Evolutionary conservation across 2,113 vertebrate genomes (phyloP), one percentile per base, ranked within the genome.

Genomic region (Chaetodon trifascialis): DNA sequence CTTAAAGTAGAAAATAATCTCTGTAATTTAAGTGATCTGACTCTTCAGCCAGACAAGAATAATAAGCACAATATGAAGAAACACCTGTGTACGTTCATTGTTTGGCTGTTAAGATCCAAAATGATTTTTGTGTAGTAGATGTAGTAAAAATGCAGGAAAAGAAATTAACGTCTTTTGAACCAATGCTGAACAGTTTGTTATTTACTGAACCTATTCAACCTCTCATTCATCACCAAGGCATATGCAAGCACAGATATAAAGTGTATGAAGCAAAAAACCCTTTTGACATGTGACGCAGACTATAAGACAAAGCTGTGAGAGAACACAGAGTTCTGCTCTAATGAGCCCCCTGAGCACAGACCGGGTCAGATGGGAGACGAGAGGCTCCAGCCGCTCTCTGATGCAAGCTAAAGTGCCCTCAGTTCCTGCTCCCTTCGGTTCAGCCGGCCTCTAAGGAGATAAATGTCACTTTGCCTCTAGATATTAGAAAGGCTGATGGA

Each of bases 271-370:
- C 21, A 59, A 36, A 25, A 30, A 52, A 47, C 5, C 19, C 17
- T 55, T 15, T 73, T 5, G 69, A 49, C 59, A 67, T 54, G 71
- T 82, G 79, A 78, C 42, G 16, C 40, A 68, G 23, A 60, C 17
- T 46, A 71, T 34, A 42, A 70, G 34, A 59, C 38, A 54, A 25
- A 64, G 34, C 88, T 66, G 58, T n/a, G 54, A 62, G 69, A 62
- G 86, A 86, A 30, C 49, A 52, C 12, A 21, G 8, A 36, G 80
- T 38, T 65, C 52, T 77, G 23, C 71, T 77, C 47, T 91, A 92
- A 92, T 59, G 63, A 91, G 88, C 46, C 86, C 62, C 79, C 51
- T 44, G 79, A 76, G 87, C 49, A 30, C 30, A 30, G 52, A 64
- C 2, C 76, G 1, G 82, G 77, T 92, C 85, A 83, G 85, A 40